phyloP scores from a whole-genome alignment of 1,140 invertebrate species.

The Reticulitermes speratus region DNA sequence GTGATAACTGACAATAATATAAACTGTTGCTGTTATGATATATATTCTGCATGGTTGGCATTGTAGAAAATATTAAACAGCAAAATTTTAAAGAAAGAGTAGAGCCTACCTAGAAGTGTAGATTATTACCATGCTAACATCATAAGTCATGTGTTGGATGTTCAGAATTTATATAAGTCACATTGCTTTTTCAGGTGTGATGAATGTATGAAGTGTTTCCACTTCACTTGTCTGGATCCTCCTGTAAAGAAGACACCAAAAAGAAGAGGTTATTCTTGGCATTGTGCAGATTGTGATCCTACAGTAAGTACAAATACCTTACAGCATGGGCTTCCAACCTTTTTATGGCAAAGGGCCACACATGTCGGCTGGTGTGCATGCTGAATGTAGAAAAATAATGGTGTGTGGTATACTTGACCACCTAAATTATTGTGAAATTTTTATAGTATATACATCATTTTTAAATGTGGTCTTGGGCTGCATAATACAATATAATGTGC shows the following conservation, averaged over 20 bases:
- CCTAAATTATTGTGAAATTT: background rate
- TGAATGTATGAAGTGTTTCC: slow-evolving; percentile 86
- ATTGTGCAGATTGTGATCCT: slow-evolving; percentile 92
- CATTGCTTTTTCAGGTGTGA: slow-evolving; percentile 68
- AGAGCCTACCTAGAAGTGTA: no score
- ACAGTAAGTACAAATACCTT: slow-evolving; percentile 60
- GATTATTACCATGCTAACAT: no score
- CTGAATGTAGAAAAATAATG: background rate
- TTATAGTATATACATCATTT: background rate
- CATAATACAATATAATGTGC: background rate
- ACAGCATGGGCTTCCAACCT: background rate
- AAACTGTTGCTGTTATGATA: no score
- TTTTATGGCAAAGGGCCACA: background rate
- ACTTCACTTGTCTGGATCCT: slow-evolving; percentile 89
- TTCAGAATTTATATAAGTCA: no score
- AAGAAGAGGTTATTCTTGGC: slow-evolving; percentile 90
- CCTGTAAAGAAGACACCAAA: slow-evolving; percentile 92
- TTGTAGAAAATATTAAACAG: no score
- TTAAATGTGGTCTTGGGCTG: background rate
- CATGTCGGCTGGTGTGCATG: background rate
- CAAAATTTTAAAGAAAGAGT: no score
- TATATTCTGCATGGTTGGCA: no score
- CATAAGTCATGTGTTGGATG: no score
- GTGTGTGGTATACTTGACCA: background rate
- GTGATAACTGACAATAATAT: no score